Evolutionary conservation across 1,140 invertebrate species (phyloP).

Genomic region (Listronotus oregonensis): DNA sequence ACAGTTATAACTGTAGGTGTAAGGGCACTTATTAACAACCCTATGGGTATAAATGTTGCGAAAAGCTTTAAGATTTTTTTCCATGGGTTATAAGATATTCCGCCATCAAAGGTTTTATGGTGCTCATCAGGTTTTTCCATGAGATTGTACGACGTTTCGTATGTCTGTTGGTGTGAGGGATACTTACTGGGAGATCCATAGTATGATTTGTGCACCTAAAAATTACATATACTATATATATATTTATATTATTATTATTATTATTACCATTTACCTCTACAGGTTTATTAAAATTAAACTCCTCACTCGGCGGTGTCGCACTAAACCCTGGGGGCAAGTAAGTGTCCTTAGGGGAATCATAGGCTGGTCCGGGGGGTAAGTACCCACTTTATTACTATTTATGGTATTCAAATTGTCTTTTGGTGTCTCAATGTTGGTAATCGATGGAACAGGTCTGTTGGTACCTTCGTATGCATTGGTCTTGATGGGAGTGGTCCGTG

Average conservation of each 20-base stretch:
- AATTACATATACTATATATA: not conserved
- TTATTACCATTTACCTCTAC: slow-evolving; percentile 18
- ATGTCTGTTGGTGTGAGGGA: slow-evolving; percentile 17
- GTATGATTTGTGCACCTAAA: slow-evolving; percentile 12
- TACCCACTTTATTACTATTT: not conserved
- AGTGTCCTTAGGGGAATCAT: not conserved
- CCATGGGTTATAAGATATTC: slow-evolving; percentile 51
- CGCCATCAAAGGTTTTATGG: slow-evolving; percentile 5
- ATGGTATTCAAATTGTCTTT: not conserved
- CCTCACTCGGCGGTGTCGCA: slow-evolving; percentile 1
- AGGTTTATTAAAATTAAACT: slow-evolving; percentile 27
- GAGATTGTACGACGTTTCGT: slow-evolving; percentile 23
- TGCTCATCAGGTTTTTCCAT: slow-evolving; percentile 26
- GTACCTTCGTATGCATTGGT: not conserved
- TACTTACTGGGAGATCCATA: not conserved
- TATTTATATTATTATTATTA: not conserved
- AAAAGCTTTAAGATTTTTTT: slow-evolving; percentile 59
- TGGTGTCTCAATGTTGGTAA: no score
- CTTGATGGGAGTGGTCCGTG: not conserved
- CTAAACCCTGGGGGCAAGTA: slow-evolving; percentile 1
- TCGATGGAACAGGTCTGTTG: no score
- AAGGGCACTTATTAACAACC: slow-evolving; percentile 62
- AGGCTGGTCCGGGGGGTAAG: not conserved
- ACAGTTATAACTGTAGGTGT: slow-evolving; percentile 62
- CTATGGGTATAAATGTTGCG: slow-evolving; percentile 62